These are phyloP conservation scores for Aspiorhynchus laticeps DNA, from an alignment of 2,113 vertebrate genomes.

Conservation along the genomic window DNA sequence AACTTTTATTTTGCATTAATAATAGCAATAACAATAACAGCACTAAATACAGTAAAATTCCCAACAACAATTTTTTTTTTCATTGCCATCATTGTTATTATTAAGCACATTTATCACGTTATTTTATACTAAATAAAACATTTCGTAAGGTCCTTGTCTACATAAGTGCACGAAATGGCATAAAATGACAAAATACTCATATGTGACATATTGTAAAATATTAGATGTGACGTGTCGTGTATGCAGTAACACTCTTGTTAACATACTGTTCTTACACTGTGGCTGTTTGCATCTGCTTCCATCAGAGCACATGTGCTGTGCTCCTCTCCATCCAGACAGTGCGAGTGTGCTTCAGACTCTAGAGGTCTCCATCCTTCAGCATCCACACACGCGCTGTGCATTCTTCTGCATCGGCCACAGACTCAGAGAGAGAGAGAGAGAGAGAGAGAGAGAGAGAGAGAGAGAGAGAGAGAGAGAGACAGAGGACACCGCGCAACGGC, in stretches of 20 bases:
- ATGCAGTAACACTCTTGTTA: background rate
- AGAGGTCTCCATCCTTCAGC: slow-evolving; percentile 83
- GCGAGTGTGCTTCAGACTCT: slow-evolving; percentile 75
- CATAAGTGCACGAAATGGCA: background rate
- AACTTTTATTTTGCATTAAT: too few relatives aligned
- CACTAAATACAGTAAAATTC: too few relatives aligned
- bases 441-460: slow-evolving; percentile 4
- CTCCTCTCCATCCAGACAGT: slow-evolving; percentile 54
- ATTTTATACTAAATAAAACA: too few relatives aligned
- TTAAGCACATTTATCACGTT: too few relatives aligned
- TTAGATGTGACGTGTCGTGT: background rate
- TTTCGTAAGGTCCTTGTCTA: too few relatives aligned
- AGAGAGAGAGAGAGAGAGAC: slow-evolving; percentile 16
- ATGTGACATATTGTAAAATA: background rate
- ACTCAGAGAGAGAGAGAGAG: slow-evolving; percentile 45
- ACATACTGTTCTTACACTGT: background rate
- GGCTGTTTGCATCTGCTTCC: slow-evolving; percentile 5
- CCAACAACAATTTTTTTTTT: too few relatives aligned
- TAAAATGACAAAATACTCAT: background rate
- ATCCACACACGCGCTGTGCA: slow-evolving; percentile 67
- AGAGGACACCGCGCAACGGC: slow-evolving; percentile 46
- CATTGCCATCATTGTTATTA: too few relatives aligned
- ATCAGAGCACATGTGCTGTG: background rate
- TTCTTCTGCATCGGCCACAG: slow-evolving; percentile 70
- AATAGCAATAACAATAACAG: too few relatives aligned